Base-by-base conservation (phyloP, 53 echinoderm and acorn worm species). In the Crossaster papposus region DNA sequence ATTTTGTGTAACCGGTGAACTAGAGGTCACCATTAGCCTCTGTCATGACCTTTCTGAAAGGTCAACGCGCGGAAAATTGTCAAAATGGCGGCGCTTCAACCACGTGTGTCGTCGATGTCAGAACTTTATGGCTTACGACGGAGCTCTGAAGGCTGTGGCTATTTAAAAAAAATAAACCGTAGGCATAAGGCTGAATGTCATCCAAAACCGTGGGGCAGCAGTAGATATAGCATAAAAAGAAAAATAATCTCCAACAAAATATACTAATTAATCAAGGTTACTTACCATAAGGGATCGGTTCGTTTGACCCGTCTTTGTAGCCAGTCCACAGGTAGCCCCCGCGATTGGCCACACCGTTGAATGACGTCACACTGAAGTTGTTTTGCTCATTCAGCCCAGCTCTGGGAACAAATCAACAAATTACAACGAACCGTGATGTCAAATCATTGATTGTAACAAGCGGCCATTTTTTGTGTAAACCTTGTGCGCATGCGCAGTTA, bases 231-330 rank as follows among this genome's bases (percentile, higher is more conserved):
- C 22, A 24, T 13, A 23, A 11, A 18, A 30, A 70, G 2, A 74
- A 14, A 28, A 74, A 20, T 12, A 13, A 32, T 20, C 18, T 3
- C 34, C 4, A 33, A 3, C 35, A 36, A 74, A 32, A 14, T 35
- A 74, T 35, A 17, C 18, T 14, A 74, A 0, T 68, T 26, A 68
- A 68, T n/a, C 68, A 23, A 23, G n/a, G 28, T 36, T 35, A 10
- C 20, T 78, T 64, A 91, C 91, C 91, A n/a, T 36, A 36, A 15
- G 91, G 91, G 29, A 91, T 70, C 37, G 64, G 73, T 32, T 28
- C 54, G 24, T 91, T 75, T 24, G 22, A 30, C 0, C 30, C 79
- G 1, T 54, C 91, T 51, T 33, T 31, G 84, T 68, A 85, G 4
- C 84, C 84, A 52, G 68, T 91, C 91, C 91, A 91, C 7, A 23